Base-by-base conservation (phyloP, 2,888 invertebrate species). In the Drosophila parthenogenetica region DNA sequence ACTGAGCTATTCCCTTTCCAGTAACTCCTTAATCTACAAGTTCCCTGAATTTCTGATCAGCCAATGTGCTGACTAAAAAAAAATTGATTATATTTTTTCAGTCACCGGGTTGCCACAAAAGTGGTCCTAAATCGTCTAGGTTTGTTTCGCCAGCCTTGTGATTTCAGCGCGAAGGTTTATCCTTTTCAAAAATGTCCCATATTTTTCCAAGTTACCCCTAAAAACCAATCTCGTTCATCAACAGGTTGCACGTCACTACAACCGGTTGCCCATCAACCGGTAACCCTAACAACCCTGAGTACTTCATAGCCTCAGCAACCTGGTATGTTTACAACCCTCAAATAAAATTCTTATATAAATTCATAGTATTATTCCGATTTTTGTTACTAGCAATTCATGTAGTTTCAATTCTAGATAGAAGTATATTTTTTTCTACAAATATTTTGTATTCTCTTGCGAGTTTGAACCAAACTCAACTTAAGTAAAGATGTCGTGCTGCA, bases 401-500 rank as follows among this genome's bases (percentile, higher is more conserved):
- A 16, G 1, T 16, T 42, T 32, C 17, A 37, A 10, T 10, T 35
- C 43, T 32, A 40, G 40, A 43, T 35, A 13, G 19, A 4, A 55
- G 72, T 40, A 17, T 37, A 58, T 37, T 35, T 43, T 46, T 43
- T 14, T 2, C n/a, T 5, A 1, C 32, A 19, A 43, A 11, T 39
- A 17, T 10, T 32, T 45, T 29, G 3, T 11, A 17, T 11, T 22
- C 7, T 16, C 16, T 8, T 3, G 11, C 16, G 17, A 46, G 10
- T 7, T n/a, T 19, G 8, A 17, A 11, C 16, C 8, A 14, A 54
- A 4, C 51, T 8, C 8, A 29, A 10, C 7, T 13, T 7, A 45
- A 35, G 2, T 14, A 5, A 46, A 22, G 1, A 82, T 87, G 86
- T 58, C 67, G 0, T 77, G 77, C 37, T 87, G 88, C 57, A 53